Base-by-base conservation (phyloP, 2,797 vertebrate genomes). In the Lepilemur ruficaudatus region DNA sequence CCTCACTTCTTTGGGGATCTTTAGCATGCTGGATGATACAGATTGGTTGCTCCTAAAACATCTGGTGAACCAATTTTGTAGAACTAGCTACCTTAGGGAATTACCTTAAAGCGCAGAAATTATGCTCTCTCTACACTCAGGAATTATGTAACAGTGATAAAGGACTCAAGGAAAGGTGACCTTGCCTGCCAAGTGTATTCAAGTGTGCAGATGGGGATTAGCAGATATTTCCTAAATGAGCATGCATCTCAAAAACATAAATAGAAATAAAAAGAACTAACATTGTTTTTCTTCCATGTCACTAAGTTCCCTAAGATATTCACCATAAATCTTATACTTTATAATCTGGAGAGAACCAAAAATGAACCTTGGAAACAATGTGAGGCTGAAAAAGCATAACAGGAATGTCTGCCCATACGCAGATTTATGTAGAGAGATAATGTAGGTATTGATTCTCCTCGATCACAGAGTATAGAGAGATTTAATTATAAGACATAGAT, bases 341-440 rank as follows among this genome's bases (percentile, higher is more conserved):
- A 55, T 95, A 95, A 93, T 96, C 69, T 79, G 88, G 85, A 97
- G 91, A 97, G 87, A 98, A 97, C 81, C 57, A 87, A 92, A 91
- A 92, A 89, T 91, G 96, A 97, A 79, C 94, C 46, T 90, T 92
- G 35, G 93, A 92, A 97, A 97, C 83, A 97, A 97, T 97, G 88
- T 86, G 38, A 92, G 59, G 30, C 65, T 97, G 96, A 97, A 96
- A 97, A 94, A 48, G 8, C 7, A 76, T 84, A 92, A 90, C 35
- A 97, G 67, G 11, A 86, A 92, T 90, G 72, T 82, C 76, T 76
- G 55, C 96, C 72, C 28, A 86, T 93, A 70, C 89, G 43, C 94
- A 95, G 13, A 85, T 46, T 17, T 96, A 91, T 92, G 22, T 94
- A 97, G 9, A 83, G 73, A 69, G 72, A 75, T 55, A 79, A 50